Evolutionary conservation across 2,797 vertebrate genomes (phyloP).

Genomic region (Lepidocolaptes lacrymiger): DNA sequence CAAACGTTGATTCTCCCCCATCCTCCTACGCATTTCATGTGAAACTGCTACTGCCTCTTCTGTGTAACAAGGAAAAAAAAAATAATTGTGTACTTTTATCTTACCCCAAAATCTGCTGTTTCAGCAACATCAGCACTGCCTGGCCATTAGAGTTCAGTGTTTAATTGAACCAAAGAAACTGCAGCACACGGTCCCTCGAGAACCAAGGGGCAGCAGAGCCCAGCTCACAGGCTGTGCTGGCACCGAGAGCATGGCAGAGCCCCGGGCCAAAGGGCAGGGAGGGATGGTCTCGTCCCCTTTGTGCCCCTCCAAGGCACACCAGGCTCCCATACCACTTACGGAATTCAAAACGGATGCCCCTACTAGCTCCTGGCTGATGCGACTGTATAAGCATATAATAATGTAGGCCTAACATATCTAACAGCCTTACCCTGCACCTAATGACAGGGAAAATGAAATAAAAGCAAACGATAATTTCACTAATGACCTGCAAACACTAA

Average conservation of each 20-base stretch:
- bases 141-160: background rate
- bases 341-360: background rate
- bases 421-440: background rate
- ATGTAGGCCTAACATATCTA: background rate
- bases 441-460: background rate
- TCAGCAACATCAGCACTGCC: background rate
- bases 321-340: rapidly evolving
- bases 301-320: rapidly evolving
- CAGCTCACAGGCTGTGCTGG: rapidly evolving
- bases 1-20: conserved; percentile 1
- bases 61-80: background rate
- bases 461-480: background rate
- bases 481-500: background rate
- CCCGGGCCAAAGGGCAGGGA: background rate
- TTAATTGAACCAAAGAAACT: background rate
- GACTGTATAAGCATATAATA: rapidly evolving
- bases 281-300: rapidly evolving
- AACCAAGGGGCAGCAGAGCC: background rate
- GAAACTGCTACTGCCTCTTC: background rate
- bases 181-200: rapidly evolving
- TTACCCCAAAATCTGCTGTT: background rate
- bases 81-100: background rate
- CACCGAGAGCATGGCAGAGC: rapidly evolving
- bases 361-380: background rate
- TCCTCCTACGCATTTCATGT: background rate